A percentile compares a stretch with the other conserved stretches of the same genome.
Evolutionary conservation across 2,113 vertebrate species (phyloP).

Genomic region (Rhinolophus sinicus): DNA sequence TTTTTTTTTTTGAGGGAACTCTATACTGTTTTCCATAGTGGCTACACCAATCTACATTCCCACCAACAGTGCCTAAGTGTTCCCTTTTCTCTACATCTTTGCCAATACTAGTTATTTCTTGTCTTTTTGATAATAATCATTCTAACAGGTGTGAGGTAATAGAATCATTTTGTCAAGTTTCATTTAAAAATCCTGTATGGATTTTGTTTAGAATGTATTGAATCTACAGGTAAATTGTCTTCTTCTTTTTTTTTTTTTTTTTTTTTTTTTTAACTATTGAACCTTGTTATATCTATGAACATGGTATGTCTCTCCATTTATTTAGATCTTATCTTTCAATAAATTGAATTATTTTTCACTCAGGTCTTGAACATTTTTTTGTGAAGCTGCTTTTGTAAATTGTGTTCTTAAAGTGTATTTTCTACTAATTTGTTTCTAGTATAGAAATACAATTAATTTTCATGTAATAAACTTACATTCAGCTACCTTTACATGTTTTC

Average conservation of each 20-base stretch:
- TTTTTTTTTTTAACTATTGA: neutral
- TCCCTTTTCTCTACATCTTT: neutral
- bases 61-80: neutral
- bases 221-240: neutral
- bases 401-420: conserved; percentile 22
- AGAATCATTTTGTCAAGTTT: conserved; percentile 10
- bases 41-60: neutral
- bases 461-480: neutral
- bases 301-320: conserved; percentile 49
- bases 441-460: conserved; percentile 1
- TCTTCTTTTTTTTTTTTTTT: neutral
- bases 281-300: conserved; percentile 61
- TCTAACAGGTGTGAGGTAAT: neutral
- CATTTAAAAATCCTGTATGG: neutral
- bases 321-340: conserved; percentile 30
- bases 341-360: conserved; percentile 31
- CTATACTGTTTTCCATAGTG: neutral
- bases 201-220: neutral
- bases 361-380: neutral
- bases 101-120: neutral
- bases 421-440: neutral
- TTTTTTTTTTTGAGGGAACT: neutral
- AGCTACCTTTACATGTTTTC: neutral
- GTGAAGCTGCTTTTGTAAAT: neutral
- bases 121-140: neutral